Evolutionary conservation across 1,140 invertebrate genomes (phyloP), one percentile per base, ranked within the genome.

Genomic region (Saccostrea glomerata): DNA sequence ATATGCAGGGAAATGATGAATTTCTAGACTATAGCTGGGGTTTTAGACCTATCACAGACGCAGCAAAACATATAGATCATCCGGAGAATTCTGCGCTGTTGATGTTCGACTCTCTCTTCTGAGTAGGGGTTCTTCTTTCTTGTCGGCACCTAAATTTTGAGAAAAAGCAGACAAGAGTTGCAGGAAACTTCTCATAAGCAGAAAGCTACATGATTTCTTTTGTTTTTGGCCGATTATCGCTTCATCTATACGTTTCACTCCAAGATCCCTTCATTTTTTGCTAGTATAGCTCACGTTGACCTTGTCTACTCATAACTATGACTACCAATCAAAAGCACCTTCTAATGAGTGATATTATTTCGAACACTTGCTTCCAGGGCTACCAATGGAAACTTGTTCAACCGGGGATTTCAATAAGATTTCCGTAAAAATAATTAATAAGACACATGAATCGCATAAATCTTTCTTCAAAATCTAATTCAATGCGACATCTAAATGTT

Each of bases 1-100:
- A 77, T 77, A 77, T 77, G 70, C 25, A 77, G 70, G 25, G 70
- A 77, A 77, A 13, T 77, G 70, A 77, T 77, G 70, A 77, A 77
- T 77, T 77, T 77, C 25, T 77, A 77, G 70, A 77, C 70, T 77
- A 25, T 77, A 77, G 25, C 70, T 36, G 70, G 25, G 70, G 70
- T 77, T 77, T 36, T 77, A 77, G 70, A 36, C 30, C 70, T 77
- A 30, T 30, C 23, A 36, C 70, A 77, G 70, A 77, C 70, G 70
- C 9, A 30, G 23, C 25, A 73, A 73, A 73, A 73, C 70, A 73
- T 73, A 73, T 77, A 77, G 70, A 77, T 77, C 70, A 77, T 36
- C 70, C 70, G 70, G 70, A 77, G 70, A 77, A 77, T 77, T 77
- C 30, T 36, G 70, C 70, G 70, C 70, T 25, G 70, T 77, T 77